Conservation (phyloP, 2,113 vertebrate species). For the Ictalurus furcatus region DNA sequence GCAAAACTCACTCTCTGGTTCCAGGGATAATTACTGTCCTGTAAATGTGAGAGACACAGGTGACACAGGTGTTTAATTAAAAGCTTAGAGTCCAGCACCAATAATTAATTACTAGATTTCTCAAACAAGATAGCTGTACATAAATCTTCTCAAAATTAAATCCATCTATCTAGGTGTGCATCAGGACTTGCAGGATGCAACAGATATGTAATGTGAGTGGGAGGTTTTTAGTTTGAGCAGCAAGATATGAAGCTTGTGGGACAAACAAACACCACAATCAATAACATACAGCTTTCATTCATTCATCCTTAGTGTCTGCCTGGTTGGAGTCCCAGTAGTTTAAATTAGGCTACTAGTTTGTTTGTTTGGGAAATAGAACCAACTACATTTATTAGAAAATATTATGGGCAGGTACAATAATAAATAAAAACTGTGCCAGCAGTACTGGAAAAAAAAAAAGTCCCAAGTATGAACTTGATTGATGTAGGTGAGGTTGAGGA, state of each 20-base stretch:
- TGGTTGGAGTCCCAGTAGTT: neutral
- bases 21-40: conserved; percentile 94
- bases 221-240: neutral
- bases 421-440: too few relatives aligned
- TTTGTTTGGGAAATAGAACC: neutral
- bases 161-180: neutral
- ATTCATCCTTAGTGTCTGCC: neutral
- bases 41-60: conserved; percentile 4
- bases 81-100: neutral
- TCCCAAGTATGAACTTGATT: too few relatives aligned
- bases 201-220: neutral
- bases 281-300: neutral
- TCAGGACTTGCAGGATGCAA: neutral
- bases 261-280: neutral
- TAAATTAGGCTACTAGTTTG: neutral
- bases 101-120: neutral
- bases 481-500: neutral
- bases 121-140: neutral
- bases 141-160: neutral
- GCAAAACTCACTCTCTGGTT: conserved; percentile 92
- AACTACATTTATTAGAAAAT: neutral
- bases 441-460: too few relatives aligned
- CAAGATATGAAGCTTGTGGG: neutral
- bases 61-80: neutral
- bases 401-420: too few relatives aligned